Conservation (phyloP, 2,113 vertebrate species). For the Rana temporaria region DNA sequence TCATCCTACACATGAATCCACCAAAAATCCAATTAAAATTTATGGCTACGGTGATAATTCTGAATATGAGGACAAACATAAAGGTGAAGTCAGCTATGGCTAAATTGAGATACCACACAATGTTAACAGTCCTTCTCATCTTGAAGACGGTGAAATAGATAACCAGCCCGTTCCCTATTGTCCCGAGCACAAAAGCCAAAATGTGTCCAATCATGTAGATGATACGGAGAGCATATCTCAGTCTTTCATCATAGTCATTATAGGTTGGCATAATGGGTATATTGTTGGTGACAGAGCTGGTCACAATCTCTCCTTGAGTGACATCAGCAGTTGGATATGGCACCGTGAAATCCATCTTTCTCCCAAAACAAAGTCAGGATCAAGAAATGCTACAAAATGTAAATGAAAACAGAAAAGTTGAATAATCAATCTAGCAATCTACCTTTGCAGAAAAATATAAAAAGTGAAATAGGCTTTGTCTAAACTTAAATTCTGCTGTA, state of each 20-base stretch:
- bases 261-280: too few relatives aligned
- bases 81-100: conserved; percentile 86
- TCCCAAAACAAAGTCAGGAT: too few relatives aligned
- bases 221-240: conserved; percentile 60
- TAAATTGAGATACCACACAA: conserved; percentile 87
- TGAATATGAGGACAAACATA: conserved; percentile 81
- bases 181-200: conserved; percentile 84
- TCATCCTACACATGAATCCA: conserved; percentile 85
- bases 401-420: too few relatives aligned
- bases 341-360: background rate
- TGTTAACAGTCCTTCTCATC: conserved; percentile 80
- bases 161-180: conserved; percentile 85
- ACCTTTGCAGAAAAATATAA: too few relatives aligned
- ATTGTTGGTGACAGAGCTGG: too few relatives aligned
- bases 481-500: too few relatives aligned
- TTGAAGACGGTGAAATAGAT: conserved; percentile 89
- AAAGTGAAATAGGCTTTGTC: too few relatives aligned
- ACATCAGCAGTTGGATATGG: background rate
- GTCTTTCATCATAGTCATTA: background rate
- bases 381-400: too few relatives aligned
- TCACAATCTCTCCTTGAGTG: background rate
- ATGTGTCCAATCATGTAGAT: conserved; percentile 82
- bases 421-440: too few relatives aligned
- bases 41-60: conserved; percentile 80
- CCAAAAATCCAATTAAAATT: conserved; percentile 88